These are phyloP conservation scores for Mnemiopsis leidyi DNA, from an alignment of 37 sponge, comb jelly and placozoan genomes.

Conservation along the genomic window DNA sequence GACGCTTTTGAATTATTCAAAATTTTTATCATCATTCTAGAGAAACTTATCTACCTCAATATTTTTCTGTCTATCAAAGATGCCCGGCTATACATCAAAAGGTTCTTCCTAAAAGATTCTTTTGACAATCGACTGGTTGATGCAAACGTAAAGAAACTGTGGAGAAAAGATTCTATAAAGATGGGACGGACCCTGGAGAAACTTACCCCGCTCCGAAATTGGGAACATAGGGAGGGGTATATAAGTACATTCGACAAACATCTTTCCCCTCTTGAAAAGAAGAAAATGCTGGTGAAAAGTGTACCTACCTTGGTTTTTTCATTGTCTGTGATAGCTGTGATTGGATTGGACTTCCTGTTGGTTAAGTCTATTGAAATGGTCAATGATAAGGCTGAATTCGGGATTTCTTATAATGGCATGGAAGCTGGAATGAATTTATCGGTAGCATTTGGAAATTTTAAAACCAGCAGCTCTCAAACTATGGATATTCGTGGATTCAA, in stretches of 20 bases:
- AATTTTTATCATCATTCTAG: background rate
- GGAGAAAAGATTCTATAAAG: background rate
- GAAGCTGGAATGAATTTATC: background rate
- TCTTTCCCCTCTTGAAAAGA: background rate
- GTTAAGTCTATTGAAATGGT: background rate
- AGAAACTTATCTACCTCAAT: background rate
- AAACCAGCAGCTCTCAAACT: background rate
- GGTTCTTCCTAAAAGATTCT: background rate
- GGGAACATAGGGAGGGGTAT: background rate
- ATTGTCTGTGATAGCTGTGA: background rate
- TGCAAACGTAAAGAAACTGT: background rate
- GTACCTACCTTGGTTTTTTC: background rate
- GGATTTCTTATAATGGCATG: background rate
- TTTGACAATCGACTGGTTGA: background rate
- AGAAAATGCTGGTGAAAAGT: background rate
- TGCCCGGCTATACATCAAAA: background rate
- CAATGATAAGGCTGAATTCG: background rate
- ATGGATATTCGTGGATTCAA: background rate
- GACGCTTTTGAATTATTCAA: background rate
- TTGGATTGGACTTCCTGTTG: background rate
- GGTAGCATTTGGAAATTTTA: background rate
- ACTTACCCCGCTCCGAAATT: background rate
- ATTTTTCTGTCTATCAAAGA: background rate
- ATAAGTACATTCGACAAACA: background rate
- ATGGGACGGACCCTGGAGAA: background rate